Conservation (phyloP, 2,888 invertebrate species). For the Drosophila trichaetosa region DNA sequence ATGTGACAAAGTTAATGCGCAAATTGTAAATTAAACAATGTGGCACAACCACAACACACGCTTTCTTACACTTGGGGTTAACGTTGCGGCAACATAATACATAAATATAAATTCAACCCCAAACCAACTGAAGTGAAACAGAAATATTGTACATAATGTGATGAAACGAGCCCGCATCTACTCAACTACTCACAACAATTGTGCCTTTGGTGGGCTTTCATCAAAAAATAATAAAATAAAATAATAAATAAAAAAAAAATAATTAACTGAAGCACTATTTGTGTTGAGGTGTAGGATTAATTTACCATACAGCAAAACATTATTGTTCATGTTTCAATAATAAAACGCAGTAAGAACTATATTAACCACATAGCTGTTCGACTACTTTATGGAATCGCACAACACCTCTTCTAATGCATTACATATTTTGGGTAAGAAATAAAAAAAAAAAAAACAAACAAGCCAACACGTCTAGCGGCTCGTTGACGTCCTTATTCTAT, state of each 20-base stretch:
- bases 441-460: neutral
- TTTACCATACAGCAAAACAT: neutral
- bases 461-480: constrained; percentile 6
- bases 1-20: constrained; percentile 81
- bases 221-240: neutral
- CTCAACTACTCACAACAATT: neutral
- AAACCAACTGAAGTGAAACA: neutral
- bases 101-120: constrained; percentile 18
- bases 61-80: constrained; percentile 40
- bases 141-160: neutral
- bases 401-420: neutral
- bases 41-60: constrained; percentile 31
- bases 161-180: too few relatives aligned
- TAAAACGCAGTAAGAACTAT: neutral
- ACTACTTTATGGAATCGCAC: neutral
- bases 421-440: neutral
- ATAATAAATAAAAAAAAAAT: too few relatives aligned
- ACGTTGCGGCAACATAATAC: constrained; percentile 42
- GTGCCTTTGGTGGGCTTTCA: neutral
- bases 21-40: constrained; percentile 82
- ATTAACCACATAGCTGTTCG: neutral
- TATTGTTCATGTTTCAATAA: neutral
- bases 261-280: neutral
- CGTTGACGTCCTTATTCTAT: neutral
- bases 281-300: neutral